These are phyloP conservation scores for Anoplolepis gracilipes DNA, from an alignment of 1,140 invertebrate species.

Conservation along the genomic window DNA sequence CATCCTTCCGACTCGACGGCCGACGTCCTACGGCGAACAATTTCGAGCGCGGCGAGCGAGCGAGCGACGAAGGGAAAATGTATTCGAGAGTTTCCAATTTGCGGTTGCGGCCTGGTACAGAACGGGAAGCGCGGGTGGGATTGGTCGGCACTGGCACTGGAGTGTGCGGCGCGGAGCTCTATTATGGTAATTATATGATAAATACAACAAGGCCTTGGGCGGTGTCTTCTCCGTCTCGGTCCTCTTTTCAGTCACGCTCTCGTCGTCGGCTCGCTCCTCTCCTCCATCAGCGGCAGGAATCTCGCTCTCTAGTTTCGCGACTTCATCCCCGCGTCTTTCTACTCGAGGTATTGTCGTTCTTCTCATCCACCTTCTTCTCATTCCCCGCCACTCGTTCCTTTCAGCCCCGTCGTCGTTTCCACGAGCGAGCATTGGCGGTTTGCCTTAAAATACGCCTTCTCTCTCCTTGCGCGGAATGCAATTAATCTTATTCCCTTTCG, in stretches of 20 bases:
- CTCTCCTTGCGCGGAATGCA: slow-evolving; percentile 82
- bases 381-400: slow-evolving; percentile 53
- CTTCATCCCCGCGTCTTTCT: slow-evolving; percentile 63
- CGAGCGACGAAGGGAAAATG: slow-evolving; percentile 77
- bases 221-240: slow-evolving; percentile 79
- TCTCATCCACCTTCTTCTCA: slow-evolving; percentile 38
- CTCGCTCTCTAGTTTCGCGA: slow-evolving; percentile 75
- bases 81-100: slow-evolving; percentile 85
- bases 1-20: slow-evolving; percentile 57
- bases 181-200: slow-evolving; percentile 87
- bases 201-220: slow-evolving; percentile 85
- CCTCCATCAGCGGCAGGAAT: slow-evolving; percentile 82
- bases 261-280: slow-evolving; percentile 64
- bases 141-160: slow-evolving; percentile 54
- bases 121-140: slow-evolving; percentile 33
- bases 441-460: slow-evolving; percentile 84
- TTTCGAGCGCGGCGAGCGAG: slow-evolving; percentile 65
- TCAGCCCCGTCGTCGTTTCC: slow-evolving; percentile 66
- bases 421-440: slow-evolving; percentile 76
- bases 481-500: slow-evolving; percentile 84
- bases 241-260: slow-evolving; percentile 70
- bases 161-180: slow-evolving; percentile 78
- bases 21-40: slow-evolving; percentile 70
- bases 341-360: slow-evolving; percentile 56
- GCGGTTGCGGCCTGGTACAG: slow-evolving; percentile 79